phyloP scores from a whole-genome alignment of 2,113 vertebrate species.

The Cricetomys ansorgei region DNA sequence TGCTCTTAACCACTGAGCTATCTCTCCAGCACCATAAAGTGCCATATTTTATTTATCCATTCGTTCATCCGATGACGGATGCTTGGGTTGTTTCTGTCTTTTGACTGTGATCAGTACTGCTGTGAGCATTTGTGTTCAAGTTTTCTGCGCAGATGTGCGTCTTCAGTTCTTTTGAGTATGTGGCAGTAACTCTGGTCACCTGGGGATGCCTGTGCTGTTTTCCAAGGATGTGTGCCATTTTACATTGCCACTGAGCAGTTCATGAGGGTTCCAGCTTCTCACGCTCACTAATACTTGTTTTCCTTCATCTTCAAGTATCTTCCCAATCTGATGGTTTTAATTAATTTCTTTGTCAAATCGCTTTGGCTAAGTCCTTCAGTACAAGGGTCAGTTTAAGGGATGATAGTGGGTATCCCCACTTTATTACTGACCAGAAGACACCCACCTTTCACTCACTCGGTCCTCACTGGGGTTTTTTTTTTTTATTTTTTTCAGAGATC shows the following conservation, averaged over 20 bases:
- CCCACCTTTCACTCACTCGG: background rate
- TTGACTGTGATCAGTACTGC: background rate
- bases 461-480: background rate
- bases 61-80: background rate
- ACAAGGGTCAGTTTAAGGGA: background rate
- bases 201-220: background rate
- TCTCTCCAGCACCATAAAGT: too few relatives aligned
- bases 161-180: background rate
- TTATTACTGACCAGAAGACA: background rate
- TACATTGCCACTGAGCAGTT: background rate
- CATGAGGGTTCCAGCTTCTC: background rate
- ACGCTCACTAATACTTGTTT: background rate
- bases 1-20: too few relatives aligned
- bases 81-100: background rate
- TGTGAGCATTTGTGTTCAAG: background rate
- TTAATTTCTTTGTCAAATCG: background rate
- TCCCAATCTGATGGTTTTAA: background rate
- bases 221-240: background rate
- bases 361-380: background rate
- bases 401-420: background rate
- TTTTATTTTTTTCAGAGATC: background rate
- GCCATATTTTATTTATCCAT: background rate
- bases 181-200: background rate
- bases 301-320: background rate
- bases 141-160: background rate